Conservation (phyloP, 2,888 invertebrate species). For the Dynastes hyllus region DNA sequence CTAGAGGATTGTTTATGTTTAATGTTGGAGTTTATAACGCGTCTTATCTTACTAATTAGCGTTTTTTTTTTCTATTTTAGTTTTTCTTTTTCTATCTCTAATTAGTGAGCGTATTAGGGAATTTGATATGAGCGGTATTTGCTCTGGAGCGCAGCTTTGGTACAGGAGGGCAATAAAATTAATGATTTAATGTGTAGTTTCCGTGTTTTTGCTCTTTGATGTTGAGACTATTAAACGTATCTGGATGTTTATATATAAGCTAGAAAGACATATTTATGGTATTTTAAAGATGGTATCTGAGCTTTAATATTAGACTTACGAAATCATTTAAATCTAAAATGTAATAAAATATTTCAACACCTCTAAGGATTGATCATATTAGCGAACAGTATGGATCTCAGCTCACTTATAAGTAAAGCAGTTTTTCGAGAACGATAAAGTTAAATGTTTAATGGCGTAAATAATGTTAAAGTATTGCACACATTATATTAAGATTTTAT, state of each 20-base stretch:
- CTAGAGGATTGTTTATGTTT: constrained; percentile 34
- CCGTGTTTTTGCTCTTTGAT: constrained; percentile 16
- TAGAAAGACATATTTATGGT: constrained; percentile 11
- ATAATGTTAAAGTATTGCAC: not conserved
- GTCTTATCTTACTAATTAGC: constrained; percentile 35
- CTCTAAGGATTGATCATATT: not conserved
- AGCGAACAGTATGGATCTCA: not conserved
- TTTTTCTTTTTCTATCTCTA: constrained; percentile 28
- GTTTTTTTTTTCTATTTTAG: constrained; percentile 6
- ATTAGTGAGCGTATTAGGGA: constrained; percentile 31
- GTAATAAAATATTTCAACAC: constrained; percentile 13
- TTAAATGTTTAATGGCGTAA: not conserved
- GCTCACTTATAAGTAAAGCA: constrained; percentile 10
- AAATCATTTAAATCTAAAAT: not conserved
- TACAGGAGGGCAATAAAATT: constrained; percentile 29
- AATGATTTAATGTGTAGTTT: constrained; percentile 30
- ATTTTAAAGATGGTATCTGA: constrained; percentile 13
- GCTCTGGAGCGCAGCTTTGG: constrained; percentile 3
- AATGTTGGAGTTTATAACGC: constrained; percentile 12
- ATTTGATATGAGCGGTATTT: constrained; percentile 22
- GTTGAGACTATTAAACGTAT: constrained; percentile 21
- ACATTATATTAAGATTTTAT: too few species aligned
- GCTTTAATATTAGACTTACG: not conserved
- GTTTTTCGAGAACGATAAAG: constrained; percentile 8
- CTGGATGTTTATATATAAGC: constrained; percentile 11